Conservation (phyloP, 2,888 invertebrate species). For the Pristionchus mayeri region DNA sequence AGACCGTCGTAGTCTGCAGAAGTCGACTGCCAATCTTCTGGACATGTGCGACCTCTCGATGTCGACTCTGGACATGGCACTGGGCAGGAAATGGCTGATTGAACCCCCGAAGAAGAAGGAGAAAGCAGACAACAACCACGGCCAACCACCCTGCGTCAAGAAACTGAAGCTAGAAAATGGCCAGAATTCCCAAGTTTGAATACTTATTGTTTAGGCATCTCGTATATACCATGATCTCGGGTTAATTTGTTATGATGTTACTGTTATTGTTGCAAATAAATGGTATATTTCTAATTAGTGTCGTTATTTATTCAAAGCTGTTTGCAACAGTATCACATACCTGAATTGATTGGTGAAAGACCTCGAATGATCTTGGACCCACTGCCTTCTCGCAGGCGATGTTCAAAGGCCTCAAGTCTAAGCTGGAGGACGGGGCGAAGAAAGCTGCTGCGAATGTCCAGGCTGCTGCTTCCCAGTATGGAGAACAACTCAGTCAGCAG, state of each 20-base stretch:
- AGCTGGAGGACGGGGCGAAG: constrained; percentile 74
- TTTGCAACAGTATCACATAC: not conserved
- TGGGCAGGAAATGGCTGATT: constrained; percentile 52
- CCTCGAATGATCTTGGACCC: not conserved
- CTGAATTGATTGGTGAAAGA: not conserved
- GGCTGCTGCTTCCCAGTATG: constrained; percentile 63
- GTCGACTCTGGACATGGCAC: constrained; percentile 56
- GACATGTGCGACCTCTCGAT: constrained; percentile 69
- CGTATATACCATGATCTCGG: not conserved
- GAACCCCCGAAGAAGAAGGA: constrained; percentile 47
- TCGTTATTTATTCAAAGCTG: not conserved
- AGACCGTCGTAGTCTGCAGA: constrained; percentile 67
- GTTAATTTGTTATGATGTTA: not conserved
- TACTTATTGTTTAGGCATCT: not conserved
- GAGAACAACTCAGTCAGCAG: constrained; percentile 70
- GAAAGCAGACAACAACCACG: not conserved
- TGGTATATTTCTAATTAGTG: too few relatives aligned
- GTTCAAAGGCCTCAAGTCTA: constrained; percentile 75
- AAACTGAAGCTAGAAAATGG: constrained; percentile 45
- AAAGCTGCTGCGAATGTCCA: constrained; percentile 67
- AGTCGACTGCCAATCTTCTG: constrained; percentile 66
- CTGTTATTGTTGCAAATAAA: constrained; percentile 45
- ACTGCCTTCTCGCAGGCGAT: constrained; percentile 54
- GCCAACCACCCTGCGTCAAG: constrained; percentile 54
- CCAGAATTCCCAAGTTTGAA: not conserved